Evolutionary conservation across 2,797 vertebrate genomes (phyloP).

Genomic region (Lacerta viridis): DNA sequence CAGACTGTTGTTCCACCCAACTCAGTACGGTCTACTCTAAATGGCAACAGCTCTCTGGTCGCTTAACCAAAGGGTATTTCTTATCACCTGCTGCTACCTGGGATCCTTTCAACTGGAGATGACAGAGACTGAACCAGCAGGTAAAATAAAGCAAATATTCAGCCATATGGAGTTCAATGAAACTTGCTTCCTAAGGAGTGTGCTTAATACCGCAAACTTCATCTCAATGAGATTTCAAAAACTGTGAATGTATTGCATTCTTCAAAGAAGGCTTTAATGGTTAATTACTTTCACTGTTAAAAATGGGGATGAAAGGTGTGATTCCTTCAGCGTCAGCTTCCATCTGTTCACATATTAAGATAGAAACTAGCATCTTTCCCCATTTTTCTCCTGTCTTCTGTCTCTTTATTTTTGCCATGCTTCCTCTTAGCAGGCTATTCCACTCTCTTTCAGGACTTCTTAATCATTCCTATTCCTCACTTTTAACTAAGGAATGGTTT

Average conservation of each 20-base stretch:
- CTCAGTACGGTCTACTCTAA: too few species aligned
- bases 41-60: too few species aligned
- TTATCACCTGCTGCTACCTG: not conserved
- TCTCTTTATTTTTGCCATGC: not conserved
- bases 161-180: too few species aligned
- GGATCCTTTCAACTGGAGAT: not conserved
- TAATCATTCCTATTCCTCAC: not conserved
- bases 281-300: conserved; percentile 30
- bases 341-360: conserved; percentile 35
- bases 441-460: not conserved
- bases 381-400: conserved; percentile 20
- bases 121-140: not conserved
- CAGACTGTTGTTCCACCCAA: not conserved
- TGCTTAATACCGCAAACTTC: not conserved
- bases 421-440: not conserved
- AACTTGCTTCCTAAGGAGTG: not conserved
- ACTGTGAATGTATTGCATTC: conserved; percentile 17
- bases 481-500: not conserved
- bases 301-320: conserved; percentile 5
- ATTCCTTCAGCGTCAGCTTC: conserved; percentile 34
- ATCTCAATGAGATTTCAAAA: not conserved
- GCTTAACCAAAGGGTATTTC: not conserved
- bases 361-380: conserved; percentile 18
- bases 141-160: too few species aligned
- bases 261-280: conserved; percentile 22